Base-by-base conservation (phyloP, 2,113 vertebrate species). In the Cygnus buccinator region DNA sequence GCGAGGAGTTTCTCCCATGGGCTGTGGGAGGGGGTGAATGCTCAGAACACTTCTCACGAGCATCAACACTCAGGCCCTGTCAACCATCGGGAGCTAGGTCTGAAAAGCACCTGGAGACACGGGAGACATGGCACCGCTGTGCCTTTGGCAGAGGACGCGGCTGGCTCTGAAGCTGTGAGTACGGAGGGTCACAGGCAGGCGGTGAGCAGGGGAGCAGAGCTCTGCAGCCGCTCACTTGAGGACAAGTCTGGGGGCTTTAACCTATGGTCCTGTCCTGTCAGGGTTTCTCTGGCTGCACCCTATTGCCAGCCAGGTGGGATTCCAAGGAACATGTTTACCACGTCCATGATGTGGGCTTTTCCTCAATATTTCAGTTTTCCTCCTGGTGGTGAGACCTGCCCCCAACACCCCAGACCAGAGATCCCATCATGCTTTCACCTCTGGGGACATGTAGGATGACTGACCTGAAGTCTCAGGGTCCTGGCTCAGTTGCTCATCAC, bases 391-490 rank as follows among this genome's bases (percentile, higher is more conserved):
- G 79, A 31, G 58, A 13, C 20, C 50, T 55, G 29, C 17, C 31
- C 31, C 18, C 18, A 48, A 10, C 46, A 11, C 46, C 46, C 37
- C 0, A 3, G 67, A 82, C 15, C 13, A 14, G 28, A 54, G 59
- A 2, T 0, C 1, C n/a, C n/a, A 3, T 33, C 5, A 2, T 2
- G 2, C 28, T 71, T 63, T 75, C 43, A 0, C 46, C 37, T 3
- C 1, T 1, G 7, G 66, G 66, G 59, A 3, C 2, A 1, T 0
- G 1, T 3, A 20, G 2, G 6, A 0, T 7, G 25, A 41, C 43
- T 13, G 37, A 5, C 18, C 46, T 58, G 31, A 35, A 5, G 35
- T 50, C 25, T 20, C 3, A 4, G 83, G 54, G 2, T 61, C 31
- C 58, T 31, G 33, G 28, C 43, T 5, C 37, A 13, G 37, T 8